A percentile compares a stretch with the other conserved stretches of the same genome.
These are phyloP conservation scores for Callinectes sapidus DNA, from an alignment of 2,888 invertebrate genomes.

Conservation along the genomic window DNA sequence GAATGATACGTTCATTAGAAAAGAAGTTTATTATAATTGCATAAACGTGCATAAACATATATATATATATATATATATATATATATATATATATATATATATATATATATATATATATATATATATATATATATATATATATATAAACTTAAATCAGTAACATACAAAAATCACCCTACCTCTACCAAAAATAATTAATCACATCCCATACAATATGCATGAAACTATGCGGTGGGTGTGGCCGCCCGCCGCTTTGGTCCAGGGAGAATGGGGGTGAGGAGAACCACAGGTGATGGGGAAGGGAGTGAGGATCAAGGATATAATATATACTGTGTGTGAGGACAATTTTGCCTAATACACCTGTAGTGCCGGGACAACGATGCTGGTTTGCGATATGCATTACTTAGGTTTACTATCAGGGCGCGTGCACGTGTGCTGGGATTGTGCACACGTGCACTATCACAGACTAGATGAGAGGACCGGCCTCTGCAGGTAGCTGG, in stretches of 20 bases:
- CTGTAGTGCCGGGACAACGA: constrained; percentile 8
- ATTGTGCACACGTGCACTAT: constrained; percentile 42
- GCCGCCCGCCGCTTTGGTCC: constrained; percentile 12
- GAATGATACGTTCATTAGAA: neutral
- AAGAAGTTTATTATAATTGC: constrained; percentile 18
- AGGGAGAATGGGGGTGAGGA: neutral
- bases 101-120: neutral
- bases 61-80: neutral
- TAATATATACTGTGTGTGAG: neutral
- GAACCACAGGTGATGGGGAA: neutral
- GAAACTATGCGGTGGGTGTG: constrained; percentile 28
- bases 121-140: constrained; percentile 36
- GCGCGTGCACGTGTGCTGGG: constrained; percentile 23
- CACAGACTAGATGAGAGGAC: constrained; percentile 55
- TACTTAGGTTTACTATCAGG: neutral
- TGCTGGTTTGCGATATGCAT: constrained; percentile 13
- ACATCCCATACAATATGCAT: constrained; percentile 51
- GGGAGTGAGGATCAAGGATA: neutral
- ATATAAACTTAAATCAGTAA: constrained; percentile 32
- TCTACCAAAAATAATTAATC: constrained; percentile 47
- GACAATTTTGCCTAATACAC: neutral
- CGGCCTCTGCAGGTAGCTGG: constrained; percentile 43
- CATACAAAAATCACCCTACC: constrained; percentile 32
- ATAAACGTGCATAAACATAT: neutral
- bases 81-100: neutral